phyloP scores from a whole-genome alignment of 2,113 vertebrate species.

The Eurypyga helias region DNA sequence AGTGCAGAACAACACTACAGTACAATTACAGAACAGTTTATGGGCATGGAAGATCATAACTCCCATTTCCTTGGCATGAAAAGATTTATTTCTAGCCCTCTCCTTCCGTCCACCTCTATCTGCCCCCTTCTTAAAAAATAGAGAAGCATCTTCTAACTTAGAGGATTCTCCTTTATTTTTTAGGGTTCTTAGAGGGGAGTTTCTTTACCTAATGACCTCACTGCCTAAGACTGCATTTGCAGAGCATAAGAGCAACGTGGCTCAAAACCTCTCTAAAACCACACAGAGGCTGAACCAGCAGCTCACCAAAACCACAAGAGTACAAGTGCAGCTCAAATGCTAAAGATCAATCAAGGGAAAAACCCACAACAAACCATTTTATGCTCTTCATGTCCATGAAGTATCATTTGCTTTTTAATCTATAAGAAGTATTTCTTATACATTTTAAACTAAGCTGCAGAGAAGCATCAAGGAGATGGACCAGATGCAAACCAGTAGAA shows the following conservation, averaged over 20 bases:
- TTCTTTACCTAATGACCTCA: neutral
- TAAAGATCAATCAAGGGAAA: neutral
- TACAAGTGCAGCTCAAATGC: neutral
- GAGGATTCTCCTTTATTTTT: neutral
- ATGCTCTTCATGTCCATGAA: neutral
- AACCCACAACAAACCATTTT: neutral
- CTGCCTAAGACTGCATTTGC: neutral
- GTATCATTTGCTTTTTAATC: neutral
- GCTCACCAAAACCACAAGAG: neutral
- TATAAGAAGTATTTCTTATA: neutral
- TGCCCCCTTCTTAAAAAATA: neutral
- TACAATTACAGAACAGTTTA: neutral
- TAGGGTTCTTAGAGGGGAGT: neutral
- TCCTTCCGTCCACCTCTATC: no score
- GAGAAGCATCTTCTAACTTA: neutral
- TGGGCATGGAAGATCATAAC: neutral
- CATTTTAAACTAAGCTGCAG: neutral
- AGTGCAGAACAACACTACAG: neutral
- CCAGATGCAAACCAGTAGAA: neutral
- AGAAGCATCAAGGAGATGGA: neutral
- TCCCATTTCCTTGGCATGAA: neutral
- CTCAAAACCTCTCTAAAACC: neutral
- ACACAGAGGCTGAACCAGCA: neutral
- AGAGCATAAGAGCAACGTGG: neutral
- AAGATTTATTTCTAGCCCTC: neutral